Percentiles rank a stretch among this genome's conserved stretches.
Evolutionary conservation across 2,888 invertebrate species (phyloP).

Genomic region (Eupithecia insigniata): DNA sequence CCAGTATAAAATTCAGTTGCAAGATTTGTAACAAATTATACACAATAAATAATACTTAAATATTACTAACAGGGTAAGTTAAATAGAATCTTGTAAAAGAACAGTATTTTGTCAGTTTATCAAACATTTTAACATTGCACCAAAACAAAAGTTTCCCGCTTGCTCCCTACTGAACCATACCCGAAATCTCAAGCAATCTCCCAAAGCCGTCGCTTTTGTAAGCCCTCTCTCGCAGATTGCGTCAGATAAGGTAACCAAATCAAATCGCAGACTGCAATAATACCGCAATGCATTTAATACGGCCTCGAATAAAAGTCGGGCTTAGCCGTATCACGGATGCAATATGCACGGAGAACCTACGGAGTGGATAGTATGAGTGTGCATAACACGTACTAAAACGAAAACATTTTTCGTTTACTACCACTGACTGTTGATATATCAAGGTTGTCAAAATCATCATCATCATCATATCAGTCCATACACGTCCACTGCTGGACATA

Average conservation of each 20-base stretch:
- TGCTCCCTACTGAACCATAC: background rate
- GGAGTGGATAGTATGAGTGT: background rate
- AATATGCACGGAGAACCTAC: background rate
- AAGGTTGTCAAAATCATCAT: too few relatives aligned
- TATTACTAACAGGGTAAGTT: too few relatives aligned
- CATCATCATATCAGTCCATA: too few relatives aligned
- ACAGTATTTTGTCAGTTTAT: too few relatives aligned
- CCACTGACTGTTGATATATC: too few relatives aligned
- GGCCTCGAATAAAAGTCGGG: slow-evolving; percentile 10
- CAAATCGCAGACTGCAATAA: slow-evolving; percentile 24
- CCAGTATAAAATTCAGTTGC: too few relatives aligned
- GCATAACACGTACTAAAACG: background rate
- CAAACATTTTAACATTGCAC: too few relatives aligned
- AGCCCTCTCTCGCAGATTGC: background rate
- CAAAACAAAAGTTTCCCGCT: background rate
- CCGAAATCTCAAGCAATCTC: background rate
- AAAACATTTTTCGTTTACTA: too few relatives aligned
- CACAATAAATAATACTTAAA: too few relatives aligned
- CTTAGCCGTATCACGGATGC: background rate
- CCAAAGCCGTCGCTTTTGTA: background rate
- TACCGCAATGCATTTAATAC: slow-evolving; percentile 24
- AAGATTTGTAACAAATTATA: too few relatives aligned
- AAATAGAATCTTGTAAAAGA: too few relatives aligned
- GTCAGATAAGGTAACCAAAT: slow-evolving; percentile 16
- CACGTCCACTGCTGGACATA: too few relatives aligned